Evolutionary conservation across 2,113 vertebrate genomes (phyloP), one percentile per base, ranked within the genome.

Genomic region (Lampris megalopsis): DNA sequence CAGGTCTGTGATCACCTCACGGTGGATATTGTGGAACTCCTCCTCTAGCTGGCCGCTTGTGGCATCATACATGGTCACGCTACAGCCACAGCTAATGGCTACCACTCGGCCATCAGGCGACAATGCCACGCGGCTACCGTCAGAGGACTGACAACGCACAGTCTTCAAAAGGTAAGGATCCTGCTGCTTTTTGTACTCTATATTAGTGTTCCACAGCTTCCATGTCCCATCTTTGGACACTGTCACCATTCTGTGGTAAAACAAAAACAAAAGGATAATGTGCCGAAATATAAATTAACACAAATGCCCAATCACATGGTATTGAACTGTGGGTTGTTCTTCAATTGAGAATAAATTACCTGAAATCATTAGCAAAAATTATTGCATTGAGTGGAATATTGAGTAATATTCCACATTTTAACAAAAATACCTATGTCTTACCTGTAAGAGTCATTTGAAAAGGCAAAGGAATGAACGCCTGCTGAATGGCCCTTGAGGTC

Each of bases 111-210:
- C 95, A 0, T 98, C 97, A 0, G 97, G 97, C 6, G 98, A 97
- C 67, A 99, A 84, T 0, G 96, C 95, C 8, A 95, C 91, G 13
- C 72, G 94, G 71, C 95, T 96, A 0, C 94, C 94, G 62, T 95
- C 92, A 0, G 63, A 68, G 0, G 93, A 93, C 1, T 79, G 8
- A 4, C 95, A 97, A 35, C 87, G 85, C 11, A 95, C 95, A 0
- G 97, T 98, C 82, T 91, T 93, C 56, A 99, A 92, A 68, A 99
- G 86, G 87, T 97, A 97, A 0, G 98, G 98, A 56, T 99, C 97
- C 91, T 99, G 98, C 78, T 99, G 96, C 92, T 98, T 95, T 86
- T 97, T 97, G 68, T 98, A 99, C 62, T 99, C 97, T 66, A 99
- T 97, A 0, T 97, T 92, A 0, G 97, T 99, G 89, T 98, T 96